A percentile compares a stretch with the other conserved stretches of the same genome.
phyloP scores from a whole-genome alignment of 2,888 invertebrate species.

The Toxonevra muliebris region DNA sequence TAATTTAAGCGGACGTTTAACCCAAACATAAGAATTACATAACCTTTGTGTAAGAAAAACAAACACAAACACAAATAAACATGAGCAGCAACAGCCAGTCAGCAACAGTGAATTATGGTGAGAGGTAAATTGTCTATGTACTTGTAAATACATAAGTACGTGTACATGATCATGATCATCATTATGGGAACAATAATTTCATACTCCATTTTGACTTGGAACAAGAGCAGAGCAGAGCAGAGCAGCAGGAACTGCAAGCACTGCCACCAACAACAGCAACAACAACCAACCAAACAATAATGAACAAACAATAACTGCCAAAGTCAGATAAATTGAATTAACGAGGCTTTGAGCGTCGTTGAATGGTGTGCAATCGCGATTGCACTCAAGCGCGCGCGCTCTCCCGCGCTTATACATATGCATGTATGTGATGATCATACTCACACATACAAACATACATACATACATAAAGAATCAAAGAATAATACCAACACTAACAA shows the following conservation, averaged over 20 bases:
- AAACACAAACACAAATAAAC: neutral
- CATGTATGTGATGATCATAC: no score
- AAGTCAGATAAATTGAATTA: conserved; percentile 49
- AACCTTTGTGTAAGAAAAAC: conserved; percentile 21
- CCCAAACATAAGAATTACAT: conserved; percentile 32
- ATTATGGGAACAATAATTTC: no score
- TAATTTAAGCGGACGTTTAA: conserved; percentile 28
- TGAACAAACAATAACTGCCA: conserved; percentile 46
- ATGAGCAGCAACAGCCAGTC: no score
- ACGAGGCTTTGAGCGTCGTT: conserved; percentile 37
- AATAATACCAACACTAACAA: no score
- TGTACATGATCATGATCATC: no score
- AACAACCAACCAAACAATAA: neutral
- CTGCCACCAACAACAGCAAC: neutral
- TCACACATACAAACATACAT: no score
- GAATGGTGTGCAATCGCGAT: neutral
- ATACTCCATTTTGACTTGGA: no score
- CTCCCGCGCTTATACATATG: no score
- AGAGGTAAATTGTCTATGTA: no score
- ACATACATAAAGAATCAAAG: no score
- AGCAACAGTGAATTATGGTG: no score
- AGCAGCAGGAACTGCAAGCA: neutral
- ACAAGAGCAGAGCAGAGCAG: neutral
- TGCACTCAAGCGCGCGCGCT: neutral
- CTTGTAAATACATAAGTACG: no score